Base-by-base conservation (phyloP, 2,797 vertebrate species). In the Sebastes matsubarae region DNA sequence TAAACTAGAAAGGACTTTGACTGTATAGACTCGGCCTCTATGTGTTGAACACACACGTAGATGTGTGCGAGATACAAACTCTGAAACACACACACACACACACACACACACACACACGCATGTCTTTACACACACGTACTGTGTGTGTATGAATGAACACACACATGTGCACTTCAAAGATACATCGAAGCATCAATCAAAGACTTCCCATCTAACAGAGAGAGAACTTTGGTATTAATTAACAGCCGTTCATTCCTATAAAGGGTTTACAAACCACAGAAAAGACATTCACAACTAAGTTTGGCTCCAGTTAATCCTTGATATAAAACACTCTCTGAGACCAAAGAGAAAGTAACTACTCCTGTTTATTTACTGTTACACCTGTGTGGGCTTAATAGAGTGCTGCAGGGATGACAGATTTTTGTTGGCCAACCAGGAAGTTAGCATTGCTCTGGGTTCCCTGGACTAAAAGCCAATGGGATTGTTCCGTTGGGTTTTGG, bases 191-290 rank as follows among this genome's bases (percentile, higher is more conserved):
- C 81, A 85, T 92, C 80, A 75, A 87, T 93, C 87, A 89, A 50
- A 83, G 65, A 75, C 74, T 73, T 68, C 67, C 67, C 75, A 69
- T 79, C 76, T 71, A 46, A 85, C 59, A 13, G 73, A 74, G 70
- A 68, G 65, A 22, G 36, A 75, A 65, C 42, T 32, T 77, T 54
- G 65, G 70, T 34, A 64, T 76, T 77, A 75, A 86, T 84, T 82
- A 86, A 80, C 83, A 75, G 60, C 75, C 57, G n/a, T 63, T 69
- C 67, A 63, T 90, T 91, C 29, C 81, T 68, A 71, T 80, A 36
- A 82, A 84, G 82, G 69, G 8, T 74, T 84, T 25, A 63, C 52
- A 80, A 87, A 84, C 85, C 80, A 86, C 82, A 91, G n/a, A 8
- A 86, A 77, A 88, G 82, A 71, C 46, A 1, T 27, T 32, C 11